Base-by-base conservation (phyloP, 53 echinoderm and acorn worm species). In the Apostichopus leukothele region DNA sequence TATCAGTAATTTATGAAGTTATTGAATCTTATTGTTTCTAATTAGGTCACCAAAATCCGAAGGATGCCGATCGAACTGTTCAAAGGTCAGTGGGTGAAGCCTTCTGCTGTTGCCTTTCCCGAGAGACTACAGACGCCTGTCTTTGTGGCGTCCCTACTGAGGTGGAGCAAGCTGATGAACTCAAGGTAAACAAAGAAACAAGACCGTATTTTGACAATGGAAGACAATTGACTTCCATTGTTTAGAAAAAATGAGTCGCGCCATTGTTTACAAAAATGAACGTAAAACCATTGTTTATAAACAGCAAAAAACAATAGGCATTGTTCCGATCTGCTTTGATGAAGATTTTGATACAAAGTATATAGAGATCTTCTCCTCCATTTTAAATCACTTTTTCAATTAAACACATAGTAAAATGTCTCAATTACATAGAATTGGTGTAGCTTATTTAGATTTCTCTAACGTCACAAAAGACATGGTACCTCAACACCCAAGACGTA, bases 101-200 rank as follows among this genome's bases (percentile, higher is more conserved):
- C 16, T 94, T 95, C 91, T 98, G 94, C 86, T 98, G 98, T 84
- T 98, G 95, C 67, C 89, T 98, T 10, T 95, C 98, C 7, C 92
- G 94, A 79, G 90, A 87, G 74, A 89, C 83, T 76, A 95, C 92
- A 90, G 76, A 85, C 22, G 76, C 85, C 60, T 86, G 96, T 16
- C 86, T 94, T 52, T 99, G 93, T 73, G 99, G 96, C 9, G 92
- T 94, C 52, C 87, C 87, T 9, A 55, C 87, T 55, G 90, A 80
- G 9, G 90, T 51, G 71, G 84, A 85, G 20, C n/a, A 71, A 19
- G 71, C 71, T 71, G 71, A 71, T 19, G 20, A 71, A 71, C 71
- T 71, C n/a, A 71, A 71, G 71, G 71, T 71, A 71, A 18, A 57
- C 5, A 57, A 57, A 57, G 6, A 57, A 57, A 57, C 10, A 57